A percentile compares a stretch with the other conserved stretches of the same genome.
Evolutionary conservation across 2,888 invertebrate genomes (phyloP).

Genomic region (Cordilura impudica): DNA sequence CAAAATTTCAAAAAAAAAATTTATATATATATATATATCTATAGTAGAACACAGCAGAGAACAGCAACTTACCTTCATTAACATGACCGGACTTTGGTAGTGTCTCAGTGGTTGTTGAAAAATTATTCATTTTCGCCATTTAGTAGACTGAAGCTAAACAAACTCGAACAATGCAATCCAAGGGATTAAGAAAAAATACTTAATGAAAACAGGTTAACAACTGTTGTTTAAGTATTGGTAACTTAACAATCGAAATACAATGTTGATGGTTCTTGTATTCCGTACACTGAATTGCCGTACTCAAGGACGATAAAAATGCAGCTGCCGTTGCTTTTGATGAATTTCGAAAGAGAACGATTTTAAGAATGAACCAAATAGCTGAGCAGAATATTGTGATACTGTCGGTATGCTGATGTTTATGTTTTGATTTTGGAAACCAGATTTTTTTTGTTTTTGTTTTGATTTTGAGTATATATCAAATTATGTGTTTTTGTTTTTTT

Average conservation of each 20-base stretch:
- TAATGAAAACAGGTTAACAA: slow-evolving; percentile 55
- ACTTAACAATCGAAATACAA: slow-evolving; percentile 18
- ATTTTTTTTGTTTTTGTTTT: slow-evolving; percentile 29
- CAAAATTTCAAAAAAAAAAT: slow-evolving; percentile 12
- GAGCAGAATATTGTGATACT: slow-evolving; percentile 10
- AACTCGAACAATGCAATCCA: not conserved
- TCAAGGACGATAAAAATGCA: slow-evolving; percentile 55
- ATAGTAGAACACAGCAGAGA: not conserved
- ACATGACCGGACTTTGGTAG: slow-evolving; percentile 84
- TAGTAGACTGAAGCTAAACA: slow-evolving; percentile 3
- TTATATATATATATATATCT: not conserved
- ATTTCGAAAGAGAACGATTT: not conserved
- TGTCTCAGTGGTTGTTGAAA: slow-evolving; percentile 78
- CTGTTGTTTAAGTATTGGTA: slow-evolving; percentile 24
- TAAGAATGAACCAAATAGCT: slow-evolving; percentile 21
- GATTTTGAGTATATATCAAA: slow-evolving; percentile 8
- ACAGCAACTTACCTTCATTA: slow-evolving; percentile 80
- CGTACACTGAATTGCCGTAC: slow-evolving; percentile 1
- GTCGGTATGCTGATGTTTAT: not conserved
- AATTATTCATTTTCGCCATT: slow-evolving; percentile 72
- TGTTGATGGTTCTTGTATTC: not conserved
- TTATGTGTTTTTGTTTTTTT: slow-evolving; percentile 8
- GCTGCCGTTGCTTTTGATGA: slow-evolving; percentile 39
- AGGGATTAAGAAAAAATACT: slow-evolving; percentile 22
- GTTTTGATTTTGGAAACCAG: slow-evolving; percentile 9